Base-by-base conservation (phyloP, 2,113 vertebrate species). In the Podilymbus podiceps region DNA sequence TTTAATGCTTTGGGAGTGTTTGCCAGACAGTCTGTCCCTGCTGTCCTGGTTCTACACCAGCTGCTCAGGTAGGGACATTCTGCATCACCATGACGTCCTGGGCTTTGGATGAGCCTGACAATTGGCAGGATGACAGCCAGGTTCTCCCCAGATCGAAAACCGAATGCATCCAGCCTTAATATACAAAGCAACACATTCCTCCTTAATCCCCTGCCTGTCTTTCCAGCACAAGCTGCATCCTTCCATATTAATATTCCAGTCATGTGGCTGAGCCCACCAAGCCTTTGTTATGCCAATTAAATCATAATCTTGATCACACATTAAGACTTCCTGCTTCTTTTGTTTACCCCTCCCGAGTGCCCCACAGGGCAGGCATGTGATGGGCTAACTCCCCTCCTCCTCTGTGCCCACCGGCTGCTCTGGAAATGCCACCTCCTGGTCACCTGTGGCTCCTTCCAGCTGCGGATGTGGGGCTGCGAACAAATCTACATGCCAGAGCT, bases 241-340 rank as follows among this genome's bases (percentile, higher is more conserved):
- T 81, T 83, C 73, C 12, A 9, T 87, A 67, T 95, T 93, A 95
- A 84, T 89, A 95, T 95, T 96, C 95, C 66, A 91, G 77, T 88
- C 95, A 94, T 14, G 64, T 67, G 40, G 40, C 77, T 75, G 44
- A 94, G 87, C 84, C 80, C 87, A 79, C 56, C 64, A 75, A 95
- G 91, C 58, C 77, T 95, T 92, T 96, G 77, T 96, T 92, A 89
- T 71, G 73, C 87, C 91, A 89, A 88, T 95, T 92, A 89, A 95
- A 92, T 89, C 35, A 89, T 87, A 89, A 91, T 85, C 64, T 95
- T 94, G 91, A 95, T 85, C 38, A 20, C 5, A n/a, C 60, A 59
- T 69, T 76, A 73, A 81, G 80, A 72, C 59, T 89, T 87, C 64
- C 69, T 78, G 40, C 22, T 92, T 66, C 69, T 78, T 94, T 82